phyloP scores from a whole-genome alignment of 2,797 vertebrate genomes.

The Pipistrellus pipistrellus region DNA sequence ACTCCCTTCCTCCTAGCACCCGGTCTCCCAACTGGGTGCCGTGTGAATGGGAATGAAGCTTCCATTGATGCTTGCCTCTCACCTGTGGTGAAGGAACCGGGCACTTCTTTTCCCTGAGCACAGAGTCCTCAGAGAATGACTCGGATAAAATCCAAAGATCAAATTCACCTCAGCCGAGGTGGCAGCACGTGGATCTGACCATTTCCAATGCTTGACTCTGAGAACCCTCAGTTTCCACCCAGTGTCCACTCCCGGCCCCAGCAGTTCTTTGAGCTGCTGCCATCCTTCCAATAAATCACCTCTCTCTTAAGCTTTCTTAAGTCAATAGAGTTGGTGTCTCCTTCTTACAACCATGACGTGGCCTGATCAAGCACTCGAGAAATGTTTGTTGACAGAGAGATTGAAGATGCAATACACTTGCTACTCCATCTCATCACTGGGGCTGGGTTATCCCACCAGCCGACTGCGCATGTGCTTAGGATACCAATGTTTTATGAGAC shows the following conservation, averaged over 20 bases:
- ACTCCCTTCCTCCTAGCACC: background rate
- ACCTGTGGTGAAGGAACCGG: background rate
- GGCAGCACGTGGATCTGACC: background rate
- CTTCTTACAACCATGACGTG: background rate
- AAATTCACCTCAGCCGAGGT: background rate
- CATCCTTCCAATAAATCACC: background rate
- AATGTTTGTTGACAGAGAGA: background rate
- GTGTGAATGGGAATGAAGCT: background rate
- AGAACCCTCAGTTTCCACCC: background rate
- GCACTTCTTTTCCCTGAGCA: background rate
- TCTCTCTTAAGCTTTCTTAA: background rate
- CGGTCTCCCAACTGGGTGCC: no score
- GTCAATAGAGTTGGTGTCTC: background rate
- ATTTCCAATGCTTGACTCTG: background rate
- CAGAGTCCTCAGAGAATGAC: background rate
- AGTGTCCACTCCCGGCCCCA: rapidly evolving
- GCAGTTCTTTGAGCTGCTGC: background rate
- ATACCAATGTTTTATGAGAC: background rate
- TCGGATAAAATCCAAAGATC: background rate
- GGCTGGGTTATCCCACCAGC: background rate
- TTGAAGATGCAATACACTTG: background rate
- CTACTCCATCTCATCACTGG: background rate
- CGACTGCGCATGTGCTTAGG: background rate
- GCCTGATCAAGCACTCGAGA: background rate
- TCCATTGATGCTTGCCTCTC: background rate